Evolutionary conservation across 2,888 invertebrate species (phyloP), one percentile per base, ranked within the genome.

Genomic region (Iphiclides podalirius): DNA sequence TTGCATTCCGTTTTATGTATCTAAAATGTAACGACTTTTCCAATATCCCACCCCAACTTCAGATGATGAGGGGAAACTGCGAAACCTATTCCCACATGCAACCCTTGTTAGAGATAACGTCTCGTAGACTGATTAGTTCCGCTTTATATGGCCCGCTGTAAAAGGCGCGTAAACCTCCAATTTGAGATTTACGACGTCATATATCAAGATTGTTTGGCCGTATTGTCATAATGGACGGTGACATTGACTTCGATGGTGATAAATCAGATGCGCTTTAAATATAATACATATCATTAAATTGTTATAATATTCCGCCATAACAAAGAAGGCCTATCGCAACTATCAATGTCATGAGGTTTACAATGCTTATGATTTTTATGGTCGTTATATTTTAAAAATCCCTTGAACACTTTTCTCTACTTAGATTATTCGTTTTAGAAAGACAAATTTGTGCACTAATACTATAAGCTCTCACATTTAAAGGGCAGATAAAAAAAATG

Each of bases 121-220:
- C 60, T 61, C 54, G 55, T 57, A 57, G 64, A 63, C 73, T 77
- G 79, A 82, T 83, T 83, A 81, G 80, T 78, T 80, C 62, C 64
- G 75, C 70, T 70, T 75, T 73, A 71, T 69, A 69, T 62, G 67
- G 64, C 58, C 52, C 51, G 57, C 64, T 64, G 67, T 83, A 81
- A 82, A 80, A 71, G 54, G 54, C 58, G 53, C 67, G 61, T 74
- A 66, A 71, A 69, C 63, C 64, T 65, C 81, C 79, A 80, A 82
- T 82, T 78, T 71, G 67, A 72, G 72, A 82, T 83, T 83, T 84
- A 84, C 69, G 76, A 67, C 63, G 60, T 60, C 66, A 64, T 82
- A 81, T 79, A 82, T 82, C 71, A 75, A 59, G 62, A 63, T 60
- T 75, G 75, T 77, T 78, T 75, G 67, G 62, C 53, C 49, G 57